phyloP scores from a whole-genome alignment of 2,113 vertebrate genomes.

The Grammomys surdaster region DNA sequence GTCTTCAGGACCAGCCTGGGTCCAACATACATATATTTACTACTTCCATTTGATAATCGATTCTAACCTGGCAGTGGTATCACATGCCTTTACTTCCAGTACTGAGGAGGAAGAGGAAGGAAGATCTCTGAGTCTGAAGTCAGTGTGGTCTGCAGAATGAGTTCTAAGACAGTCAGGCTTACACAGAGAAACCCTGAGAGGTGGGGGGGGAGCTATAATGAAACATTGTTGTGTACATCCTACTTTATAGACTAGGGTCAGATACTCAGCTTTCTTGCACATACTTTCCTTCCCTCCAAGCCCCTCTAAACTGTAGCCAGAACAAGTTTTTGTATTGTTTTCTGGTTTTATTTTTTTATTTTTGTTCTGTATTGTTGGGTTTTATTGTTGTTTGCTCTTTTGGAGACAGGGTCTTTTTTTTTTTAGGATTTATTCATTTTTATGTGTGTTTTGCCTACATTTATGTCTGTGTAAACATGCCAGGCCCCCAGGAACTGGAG shows the following conservation, averaged over 20 bases:
- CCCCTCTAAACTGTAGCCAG: not conserved
- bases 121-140: not conserved
- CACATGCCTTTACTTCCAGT: too few species aligned
- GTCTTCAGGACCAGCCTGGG: not conserved
- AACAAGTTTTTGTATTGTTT: not conserved
- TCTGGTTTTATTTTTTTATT: not conserved
- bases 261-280: not conserved
- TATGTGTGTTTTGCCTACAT: not conserved
- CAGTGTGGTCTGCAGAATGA: not conserved
- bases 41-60: not conserved
- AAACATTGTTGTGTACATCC: not conserved
- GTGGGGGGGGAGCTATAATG: not conserved
- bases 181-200: not conserved
- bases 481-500: not conserved
- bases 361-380: not conserved
- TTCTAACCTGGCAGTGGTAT: not conserved
- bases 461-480: not conserved
- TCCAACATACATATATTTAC: not conserved
- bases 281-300: not conserved
- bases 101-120: not conserved
- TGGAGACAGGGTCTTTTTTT: not conserved
- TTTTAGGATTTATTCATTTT: not conserved
- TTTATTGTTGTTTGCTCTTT: not conserved
- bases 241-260: not conserved
- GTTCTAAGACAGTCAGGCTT: not conserved